Base-by-base conservation (phyloP, 2,888 invertebrate species). In the Cataglyphis cursor region DNA sequence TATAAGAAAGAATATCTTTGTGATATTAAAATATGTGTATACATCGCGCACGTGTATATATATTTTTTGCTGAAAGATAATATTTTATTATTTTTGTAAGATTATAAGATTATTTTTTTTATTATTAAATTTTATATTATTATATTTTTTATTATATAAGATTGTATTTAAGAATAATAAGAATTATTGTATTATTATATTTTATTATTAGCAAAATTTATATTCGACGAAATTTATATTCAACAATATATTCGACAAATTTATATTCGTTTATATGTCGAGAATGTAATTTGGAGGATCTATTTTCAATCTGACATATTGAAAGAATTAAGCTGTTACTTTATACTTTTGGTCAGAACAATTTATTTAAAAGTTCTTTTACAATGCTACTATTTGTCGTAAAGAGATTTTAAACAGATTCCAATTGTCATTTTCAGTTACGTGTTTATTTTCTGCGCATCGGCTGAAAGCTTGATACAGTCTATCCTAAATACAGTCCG, bases 391-490 rank as follows among this genome's bases (percentile, higher is more conserved):
- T 38, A 38, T 12, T 64, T 15, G n/a, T 12, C 64, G 38, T 18
- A 38, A 35, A n/a, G 10, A 35, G 35, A n/a, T 64, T 15, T 28
- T 18, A 76, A 66, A 24, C 9, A 35, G 31, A 59, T 28, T 9
- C n/a, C 18, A 38, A 76, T 54, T 24, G 18, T 35, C 35, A 18
- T 51, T 66, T 57, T 3, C 54, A 68, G 48, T 64, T 65, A 62
- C 44, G 18, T 18, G 35, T 65, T 38, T n/a, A 51, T 51, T n/a
- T 78, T 68, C 8, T 6, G 10, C 9, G 2, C 35, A 21, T 31
- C 51, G 21, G 4, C 31, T 41, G 12, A 59, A 59, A 59, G 21
- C 10, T 21, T 70, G 8, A 59, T n/a, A n/a, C n/a, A n/a, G n/a
- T n/a, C n/a, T n/a, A n/a, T 18, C 5, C 38, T 44, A 35, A 54